Conservation (phyloP, 1,140 invertebrate species). For the Drosophila bipectinata region DNA sequence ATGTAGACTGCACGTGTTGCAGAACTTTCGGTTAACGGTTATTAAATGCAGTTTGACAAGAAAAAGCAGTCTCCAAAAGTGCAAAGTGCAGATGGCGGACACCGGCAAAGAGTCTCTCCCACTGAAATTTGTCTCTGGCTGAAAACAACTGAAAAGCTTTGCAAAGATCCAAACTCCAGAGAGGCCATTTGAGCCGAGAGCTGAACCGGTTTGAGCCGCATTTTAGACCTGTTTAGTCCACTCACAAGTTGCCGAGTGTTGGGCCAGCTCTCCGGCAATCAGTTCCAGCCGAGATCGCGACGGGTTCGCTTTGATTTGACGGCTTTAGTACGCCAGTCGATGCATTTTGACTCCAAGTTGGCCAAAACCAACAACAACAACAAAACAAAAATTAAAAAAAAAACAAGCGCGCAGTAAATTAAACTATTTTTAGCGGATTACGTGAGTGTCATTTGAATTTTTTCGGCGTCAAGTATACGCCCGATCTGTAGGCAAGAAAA, state of each 20-base stretch:
- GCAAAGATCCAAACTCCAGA: slow-evolving; percentile 9
- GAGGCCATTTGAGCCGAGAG: slow-evolving; percentile 10
- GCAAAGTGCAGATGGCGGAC: slow-evolving; percentile 70
- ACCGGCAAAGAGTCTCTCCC: slow-evolving; percentile 19
- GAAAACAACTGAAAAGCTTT: neutral
- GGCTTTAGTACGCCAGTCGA: neutral
- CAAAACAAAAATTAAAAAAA: slow-evolving; percentile 18
- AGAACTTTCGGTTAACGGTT: slow-evolving; percentile 78
- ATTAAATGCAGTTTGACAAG: slow-evolving; percentile 78
- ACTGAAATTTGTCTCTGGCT: neutral
- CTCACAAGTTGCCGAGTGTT: slow-evolving; percentile 56
- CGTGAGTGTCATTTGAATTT: slow-evolving; percentile 78
- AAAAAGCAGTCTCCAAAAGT: slow-evolving; percentile 67
- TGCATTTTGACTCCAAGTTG: slow-evolving; percentile 32
- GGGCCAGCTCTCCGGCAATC: slow-evolving; percentile 43
- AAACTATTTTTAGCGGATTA: slow-evolving; percentile 81
- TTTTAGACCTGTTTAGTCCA: slow-evolving; percentile 69
- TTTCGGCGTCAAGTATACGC: slow-evolving; percentile 44
- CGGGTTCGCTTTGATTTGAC: slow-evolving; percentile 50
- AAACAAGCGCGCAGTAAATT: slow-evolving; percentile 52
- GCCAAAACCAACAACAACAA: slow-evolving; percentile 25
- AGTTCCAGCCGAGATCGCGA: slow-evolving; percentile 68
- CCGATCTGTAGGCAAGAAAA: slow-evolving; percentile 27
- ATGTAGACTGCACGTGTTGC: slow-evolving; percentile 63
- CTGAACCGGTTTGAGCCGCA: slow-evolving; percentile 48